A percentile compares a stretch with the other conserved stretches of the same genome.
phyloP scores from a whole-genome alignment of 2,113 vertebrate genomes.

The Poeciliopsis turrubarensis region DNA sequence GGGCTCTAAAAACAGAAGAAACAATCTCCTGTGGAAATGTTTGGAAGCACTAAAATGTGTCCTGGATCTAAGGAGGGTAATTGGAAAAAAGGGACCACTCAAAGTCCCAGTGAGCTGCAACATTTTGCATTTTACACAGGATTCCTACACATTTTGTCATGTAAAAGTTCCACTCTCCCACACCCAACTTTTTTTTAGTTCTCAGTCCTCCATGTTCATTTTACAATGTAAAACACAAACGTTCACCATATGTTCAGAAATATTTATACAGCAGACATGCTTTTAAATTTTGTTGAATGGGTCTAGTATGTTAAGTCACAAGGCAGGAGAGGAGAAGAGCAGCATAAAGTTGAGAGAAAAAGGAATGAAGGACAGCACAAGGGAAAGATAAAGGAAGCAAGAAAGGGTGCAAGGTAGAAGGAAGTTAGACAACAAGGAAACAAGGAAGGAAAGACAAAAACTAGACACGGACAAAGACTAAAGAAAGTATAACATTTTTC shows the following conservation, averaged over 20 bases:
- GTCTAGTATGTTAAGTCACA: too few species aligned
- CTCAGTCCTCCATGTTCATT: too few species aligned
- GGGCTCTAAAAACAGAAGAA: conserved; percentile 45
- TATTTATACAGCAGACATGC: too few species aligned
- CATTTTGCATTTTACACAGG: background rate
- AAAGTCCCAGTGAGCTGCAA: background rate
- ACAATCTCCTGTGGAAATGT: conserved; percentile 32
- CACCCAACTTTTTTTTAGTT: too few species aligned
- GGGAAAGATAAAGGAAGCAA: too few species aligned
- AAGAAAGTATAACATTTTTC: background rate
- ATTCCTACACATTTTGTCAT: too few species aligned
- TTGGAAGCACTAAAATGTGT: conserved; percentile 14
- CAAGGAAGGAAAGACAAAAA: background rate
- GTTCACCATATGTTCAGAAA: too few species aligned
- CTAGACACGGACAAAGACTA: background rate
- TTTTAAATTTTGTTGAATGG: too few species aligned
- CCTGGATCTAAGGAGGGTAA: conserved; percentile 16
- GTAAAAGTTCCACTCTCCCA: too few species aligned
- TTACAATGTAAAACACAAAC: too few species aligned
- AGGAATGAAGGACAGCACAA: background rate
- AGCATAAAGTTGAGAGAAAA: background rate
- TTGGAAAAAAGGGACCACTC: conserved; percentile 13
- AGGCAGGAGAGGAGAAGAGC: background rate
- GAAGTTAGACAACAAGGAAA: background rate
- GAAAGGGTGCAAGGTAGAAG: too few species aligned